phyloP scores from a whole-genome alignment of 1,140 invertebrate species.

The Penaeus chinensis region DNA sequence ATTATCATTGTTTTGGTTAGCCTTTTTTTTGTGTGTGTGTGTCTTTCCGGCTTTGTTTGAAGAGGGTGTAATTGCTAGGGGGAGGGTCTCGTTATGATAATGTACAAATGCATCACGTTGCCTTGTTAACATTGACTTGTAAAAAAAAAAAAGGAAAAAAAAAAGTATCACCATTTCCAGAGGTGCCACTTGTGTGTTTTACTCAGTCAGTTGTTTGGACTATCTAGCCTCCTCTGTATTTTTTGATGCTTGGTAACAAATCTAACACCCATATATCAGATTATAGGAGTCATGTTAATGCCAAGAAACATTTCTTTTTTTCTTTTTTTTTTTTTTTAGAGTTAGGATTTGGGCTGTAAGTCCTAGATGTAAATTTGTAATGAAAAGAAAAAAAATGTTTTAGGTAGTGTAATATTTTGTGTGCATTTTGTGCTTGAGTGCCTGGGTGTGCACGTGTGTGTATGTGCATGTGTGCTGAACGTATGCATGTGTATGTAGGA shows the following conservation, averaged over 20 bases:
- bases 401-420: conserved; percentile 7
- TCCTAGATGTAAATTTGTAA: conserved; percentile 56
- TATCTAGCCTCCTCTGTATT: conserved; percentile 16
- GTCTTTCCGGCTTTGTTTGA: too few relatives aligned
- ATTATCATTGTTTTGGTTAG: too few relatives aligned
- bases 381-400: conserved; percentile 14
- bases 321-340: conserved; percentile 4
- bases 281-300: conserved; percentile 26
- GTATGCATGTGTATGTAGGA: conserved; percentile 16
- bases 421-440: not conserved
- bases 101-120: conserved; percentile 59
- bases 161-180: conserved; percentile 1
- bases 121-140: conserved; percentile 54
- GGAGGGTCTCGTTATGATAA: conserved; percentile 45
- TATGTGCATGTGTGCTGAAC: not conserved
- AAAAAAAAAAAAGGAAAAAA: conserved; percentile 19
- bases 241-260: conserved; percentile 19
- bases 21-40: too few relatives aligned
- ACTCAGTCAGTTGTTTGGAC: conserved; percentile 23
- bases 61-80: too few relatives aligned
- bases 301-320: conserved; percentile 36
- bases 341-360: conserved; percentile 39
- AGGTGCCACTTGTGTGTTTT: conserved; percentile 30
- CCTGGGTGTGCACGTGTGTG: not conserved
- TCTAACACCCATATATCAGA: conserved; percentile 39